phyloP scores from a whole-genome alignment of 2,888 invertebrate species.

The Therioaphis trifolii region DNA sequence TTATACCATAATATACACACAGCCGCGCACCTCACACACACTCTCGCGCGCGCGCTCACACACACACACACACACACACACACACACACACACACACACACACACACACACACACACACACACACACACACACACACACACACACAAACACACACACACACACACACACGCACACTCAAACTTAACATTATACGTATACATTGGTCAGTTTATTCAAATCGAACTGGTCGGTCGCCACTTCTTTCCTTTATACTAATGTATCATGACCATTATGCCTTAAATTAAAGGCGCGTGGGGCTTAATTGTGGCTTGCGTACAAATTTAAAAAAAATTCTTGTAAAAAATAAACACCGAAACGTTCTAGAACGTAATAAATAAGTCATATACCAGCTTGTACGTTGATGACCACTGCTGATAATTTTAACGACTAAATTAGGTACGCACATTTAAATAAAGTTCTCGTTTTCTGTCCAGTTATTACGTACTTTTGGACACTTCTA shows the following conservation, averaged over 20 bases:
- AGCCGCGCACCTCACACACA: too few relatives aligned
- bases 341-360: slow-evolving; percentile 25
- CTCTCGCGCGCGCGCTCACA: too few relatives aligned
- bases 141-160: too few relatives aligned
- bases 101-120: too few relatives aligned
- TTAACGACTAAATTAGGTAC: slow-evolving; percentile 31
- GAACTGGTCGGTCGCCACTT: slow-evolving; percentile 54
- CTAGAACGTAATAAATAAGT: slow-evolving; percentile 11
- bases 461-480: too few relatives aligned
- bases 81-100: too few relatives aligned
- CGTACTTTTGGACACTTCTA: too few relatives aligned
- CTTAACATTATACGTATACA: too few relatives aligned
- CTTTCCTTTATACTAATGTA: slow-evolving; percentile 18
- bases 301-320: slow-evolving; percentile 27
- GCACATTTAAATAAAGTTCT: slow-evolving; percentile 4
- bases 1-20: background rate
- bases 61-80: too few relatives aligned
- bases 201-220: slow-evolving; percentile 46
- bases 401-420: slow-evolving; percentile 30
- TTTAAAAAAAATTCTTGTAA: slow-evolving; percentile 13
- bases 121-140: too few relatives aligned
- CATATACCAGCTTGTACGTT: background rate
- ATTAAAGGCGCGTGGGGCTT: slow-evolving; percentile 10
- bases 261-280: slow-evolving; percentile 37
- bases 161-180: too few relatives aligned